phyloP scores from a whole-genome alignment of 37 sponge, comb jelly and placozoan species.

The Petrosia ficiformis region DNA sequence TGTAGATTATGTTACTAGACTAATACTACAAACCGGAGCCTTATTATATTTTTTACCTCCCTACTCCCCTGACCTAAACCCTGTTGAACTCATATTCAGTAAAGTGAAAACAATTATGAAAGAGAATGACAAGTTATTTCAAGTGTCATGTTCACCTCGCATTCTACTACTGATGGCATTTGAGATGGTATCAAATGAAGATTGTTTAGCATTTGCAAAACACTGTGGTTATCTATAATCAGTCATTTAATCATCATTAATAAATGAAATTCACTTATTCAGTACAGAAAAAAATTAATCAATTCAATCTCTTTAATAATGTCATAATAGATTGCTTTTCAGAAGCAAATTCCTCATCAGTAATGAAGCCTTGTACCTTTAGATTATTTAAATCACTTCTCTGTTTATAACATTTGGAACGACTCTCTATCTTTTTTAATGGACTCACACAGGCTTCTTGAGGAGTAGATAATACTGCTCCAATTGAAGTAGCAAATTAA shows the following conservation, averaged over 20 bases:
- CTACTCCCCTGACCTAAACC: conserved; percentile 33
- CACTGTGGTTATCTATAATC: conserved; percentile 19
- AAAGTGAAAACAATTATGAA: conserved; percentile 36
- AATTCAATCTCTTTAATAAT: no score
- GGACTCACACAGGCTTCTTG: neutral
- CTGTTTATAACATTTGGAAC: conserved; percentile 8
- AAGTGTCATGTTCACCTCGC: conserved; percentile 20
- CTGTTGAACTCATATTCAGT: conserved; percentile 27
- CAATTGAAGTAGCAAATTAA: neutral
- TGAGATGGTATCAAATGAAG: conserved; percentile 10
- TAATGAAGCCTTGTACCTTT: neutral
- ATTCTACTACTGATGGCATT: conserved; percentile 31
- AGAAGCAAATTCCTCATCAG: neutral
- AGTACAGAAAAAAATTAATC: no score
- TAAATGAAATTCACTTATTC: neutral
- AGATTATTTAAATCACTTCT: neutral
- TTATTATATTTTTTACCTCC: conserved; percentile 22
- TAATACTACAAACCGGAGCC: conserved; percentile 17
- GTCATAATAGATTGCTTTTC: conserved; percentile 3
- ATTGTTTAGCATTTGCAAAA: conserved; percentile 18
- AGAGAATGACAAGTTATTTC: conserved; percentile 24
- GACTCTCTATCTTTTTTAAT: neutral
- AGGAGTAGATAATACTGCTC: neutral
- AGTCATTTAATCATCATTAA: neutral
- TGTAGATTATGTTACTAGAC: conserved; percentile 8